phyloP scores from a whole-genome alignment of 2,888 invertebrate species.

The Beris chalybata region DNA sequence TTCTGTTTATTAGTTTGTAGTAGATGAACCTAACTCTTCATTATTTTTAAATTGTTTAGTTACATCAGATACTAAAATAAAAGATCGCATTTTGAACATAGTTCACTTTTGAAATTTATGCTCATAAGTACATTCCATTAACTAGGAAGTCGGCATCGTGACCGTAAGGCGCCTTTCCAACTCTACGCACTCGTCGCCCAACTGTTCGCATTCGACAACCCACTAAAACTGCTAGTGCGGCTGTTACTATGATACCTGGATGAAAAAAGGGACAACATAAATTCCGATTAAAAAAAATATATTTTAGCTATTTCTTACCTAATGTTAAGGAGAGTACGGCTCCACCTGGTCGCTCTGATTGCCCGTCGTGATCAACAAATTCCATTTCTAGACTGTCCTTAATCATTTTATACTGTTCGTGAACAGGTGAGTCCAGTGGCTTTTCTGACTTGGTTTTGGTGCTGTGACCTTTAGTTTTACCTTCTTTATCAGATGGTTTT shows the following conservation, averaged over 20 bases:
- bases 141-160: constrained; percentile 97
- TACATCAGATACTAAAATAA: too few species aligned
- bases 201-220: constrained; percentile 82
- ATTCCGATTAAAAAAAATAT: too few species aligned
- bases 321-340: constrained; percentile 78
- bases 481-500: constrained; percentile 42
- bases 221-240: constrained; percentile 76
- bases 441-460: constrained; percentile 24
- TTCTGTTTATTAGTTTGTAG: too few species aligned
- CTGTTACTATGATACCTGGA: constrained; percentile 76
- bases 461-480: constrained; percentile 34
- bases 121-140: constrained; percentile 95
- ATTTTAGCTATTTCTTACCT: constrained; percentile 56
- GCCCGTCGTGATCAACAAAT: constrained; percentile 63
- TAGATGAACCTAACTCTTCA: too few species aligned
- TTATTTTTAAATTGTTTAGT: too few species aligned
- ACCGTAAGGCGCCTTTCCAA: constrained; percentile 78
- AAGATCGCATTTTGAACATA: too few species aligned
- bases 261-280: neutral
- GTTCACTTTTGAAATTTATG: constrained; percentile 6
- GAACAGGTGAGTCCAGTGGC: constrained; percentile 46
- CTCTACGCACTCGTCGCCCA: constrained; percentile 69
- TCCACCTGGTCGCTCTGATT: constrained; percentile 72
- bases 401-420: constrained; percentile 54
- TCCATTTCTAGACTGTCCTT: constrained; percentile 54